These are phyloP conservation scores for Sciurus vulgaris DNA, from an alignment of 2,797 vertebrate genomes.

Conservation along the genomic window DNA sequence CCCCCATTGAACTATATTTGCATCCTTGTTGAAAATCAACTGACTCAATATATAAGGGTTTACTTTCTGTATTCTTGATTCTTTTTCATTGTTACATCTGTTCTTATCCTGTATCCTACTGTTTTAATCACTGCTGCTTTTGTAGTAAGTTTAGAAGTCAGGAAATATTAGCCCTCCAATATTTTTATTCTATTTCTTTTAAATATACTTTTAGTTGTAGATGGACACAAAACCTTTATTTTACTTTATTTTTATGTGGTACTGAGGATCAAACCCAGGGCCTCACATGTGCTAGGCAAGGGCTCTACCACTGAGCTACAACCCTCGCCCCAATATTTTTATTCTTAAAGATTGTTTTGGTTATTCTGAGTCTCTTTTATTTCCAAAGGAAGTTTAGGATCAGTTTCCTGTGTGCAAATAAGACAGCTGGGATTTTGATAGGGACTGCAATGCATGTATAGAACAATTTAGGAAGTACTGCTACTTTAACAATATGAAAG, in stretches of 20 bases:
- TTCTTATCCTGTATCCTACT: background rate
- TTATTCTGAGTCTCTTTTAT: constrained; percentile 4
- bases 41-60: background rate
- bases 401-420: background rate
- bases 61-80: background rate
- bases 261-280: too few species aligned
- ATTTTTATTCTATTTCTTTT: background rate
- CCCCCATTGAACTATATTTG: background rate
- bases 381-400: background rate
- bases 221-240: too few species aligned
- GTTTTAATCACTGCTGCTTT: background rate
- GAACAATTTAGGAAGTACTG: background rate
- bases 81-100: background rate
- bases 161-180: background rate
- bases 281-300: too few species aligned
- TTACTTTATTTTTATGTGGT: too few species aligned
- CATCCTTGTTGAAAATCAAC: constrained; percentile 40
- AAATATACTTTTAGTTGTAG: too few species aligned
- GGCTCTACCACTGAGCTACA: too few species aligned
- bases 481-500: background rate
- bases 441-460: background rate
- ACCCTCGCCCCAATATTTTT: too few species aligned
- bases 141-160: constrained; percentile 13
- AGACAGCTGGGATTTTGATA: background rate
- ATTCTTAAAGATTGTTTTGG: background rate